These are phyloP conservation scores for Trichopria drosophilae DNA, from an alignment of 2,888 invertebrate genomes.

Conservation along the genomic window DNA sequence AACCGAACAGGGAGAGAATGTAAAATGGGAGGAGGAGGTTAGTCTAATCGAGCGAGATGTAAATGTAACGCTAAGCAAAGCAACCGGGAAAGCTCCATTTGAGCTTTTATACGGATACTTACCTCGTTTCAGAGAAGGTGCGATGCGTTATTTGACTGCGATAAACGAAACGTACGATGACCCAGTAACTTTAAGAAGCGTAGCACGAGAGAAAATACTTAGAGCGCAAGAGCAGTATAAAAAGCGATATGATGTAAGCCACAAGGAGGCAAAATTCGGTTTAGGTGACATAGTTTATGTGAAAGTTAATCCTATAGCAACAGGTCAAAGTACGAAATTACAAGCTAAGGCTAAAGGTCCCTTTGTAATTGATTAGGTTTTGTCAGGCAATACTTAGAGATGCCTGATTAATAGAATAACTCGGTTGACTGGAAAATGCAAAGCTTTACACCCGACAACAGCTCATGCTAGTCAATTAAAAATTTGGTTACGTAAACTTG, in stretches of 20 bases:
- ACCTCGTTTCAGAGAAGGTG: conserved; percentile 20
- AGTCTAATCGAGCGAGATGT: conserved; percentile 14
- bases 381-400: no score
- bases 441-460: no score
- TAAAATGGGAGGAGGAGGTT: conserved; percentile 19
- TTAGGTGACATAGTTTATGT: conserved; percentile 8
- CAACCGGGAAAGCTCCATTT: conserved; percentile 19
- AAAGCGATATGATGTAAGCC: conserved; percentile 5
- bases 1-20: not conserved
- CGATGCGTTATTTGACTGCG: no score
- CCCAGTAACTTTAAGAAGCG: no score
- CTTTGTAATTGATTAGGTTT: not conserved
- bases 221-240: conserved; percentile 5
- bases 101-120: conserved; percentile 24
- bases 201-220: conserved; percentile 4
- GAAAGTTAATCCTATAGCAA: not conserved
- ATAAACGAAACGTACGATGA: no score
- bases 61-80: conserved; percentile 18
- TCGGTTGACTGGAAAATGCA: no score
- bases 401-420: no score
- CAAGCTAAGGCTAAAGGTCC: not conserved
- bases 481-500: no score
- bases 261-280: not conserved
- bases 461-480: no score
- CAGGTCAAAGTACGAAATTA: no score